Evolutionary conservation across 2,113 vertebrate species (phyloP).

Genomic region (Coreoperca whiteheadi): DNA sequence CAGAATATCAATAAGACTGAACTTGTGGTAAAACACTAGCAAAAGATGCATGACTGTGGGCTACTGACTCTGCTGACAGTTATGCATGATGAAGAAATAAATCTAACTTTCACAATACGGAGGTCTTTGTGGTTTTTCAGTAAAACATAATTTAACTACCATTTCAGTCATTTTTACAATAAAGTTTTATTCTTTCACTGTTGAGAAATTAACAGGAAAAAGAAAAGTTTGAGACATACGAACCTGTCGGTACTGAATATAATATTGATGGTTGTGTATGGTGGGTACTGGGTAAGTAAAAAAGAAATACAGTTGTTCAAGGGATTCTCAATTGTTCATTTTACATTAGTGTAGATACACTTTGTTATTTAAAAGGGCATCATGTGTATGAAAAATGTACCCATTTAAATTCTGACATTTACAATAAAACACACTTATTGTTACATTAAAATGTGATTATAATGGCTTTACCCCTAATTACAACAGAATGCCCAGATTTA

Average conservation of each 20-base stretch:
- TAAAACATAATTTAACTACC: neutral
- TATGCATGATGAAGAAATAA: conserved; percentile 66
- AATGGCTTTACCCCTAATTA: neutral
- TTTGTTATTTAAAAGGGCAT: neutral
- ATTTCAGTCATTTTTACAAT: neutral
- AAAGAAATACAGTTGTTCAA: neutral
- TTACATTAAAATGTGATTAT: neutral
- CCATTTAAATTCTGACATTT: neutral
- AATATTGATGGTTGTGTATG: neutral
- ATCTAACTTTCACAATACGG: conserved; percentile 61
- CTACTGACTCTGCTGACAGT: conserved; percentile 42
- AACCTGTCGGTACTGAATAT: neutral
- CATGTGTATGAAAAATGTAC: neutral
- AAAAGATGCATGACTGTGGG: conserved; percentile 37
- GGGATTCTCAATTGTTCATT: neutral
- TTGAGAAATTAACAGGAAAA: neutral
- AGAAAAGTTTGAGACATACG: neutral
- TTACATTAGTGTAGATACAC: neutral
- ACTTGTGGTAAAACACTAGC: conserved; percentile 43
- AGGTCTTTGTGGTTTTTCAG: neutral
- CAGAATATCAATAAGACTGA: conserved; percentile 18
- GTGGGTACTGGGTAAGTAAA: neutral
- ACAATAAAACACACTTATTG: neutral
- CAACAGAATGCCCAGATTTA: neutral
- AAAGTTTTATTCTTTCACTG: neutral